Evolutionary conservation across 1,140 invertebrate species (phyloP).

Genomic region (Euborellia annulipes): DNA sequence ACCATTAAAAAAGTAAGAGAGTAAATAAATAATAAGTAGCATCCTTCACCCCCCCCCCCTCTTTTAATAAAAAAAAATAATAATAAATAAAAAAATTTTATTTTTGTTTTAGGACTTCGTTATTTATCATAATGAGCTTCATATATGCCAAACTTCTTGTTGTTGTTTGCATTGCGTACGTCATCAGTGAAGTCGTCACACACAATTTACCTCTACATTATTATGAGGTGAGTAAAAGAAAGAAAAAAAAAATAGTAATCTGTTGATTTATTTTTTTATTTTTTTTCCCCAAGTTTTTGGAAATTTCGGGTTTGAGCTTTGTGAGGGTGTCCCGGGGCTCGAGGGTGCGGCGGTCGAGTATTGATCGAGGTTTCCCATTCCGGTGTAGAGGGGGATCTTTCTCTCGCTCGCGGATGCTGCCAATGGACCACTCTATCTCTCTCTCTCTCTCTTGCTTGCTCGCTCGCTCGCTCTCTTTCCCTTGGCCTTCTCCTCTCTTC

Average conservation of each 20-base stretch:
- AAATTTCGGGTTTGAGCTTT: conserved; percentile 21
- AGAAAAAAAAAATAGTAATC: too few species aligned
- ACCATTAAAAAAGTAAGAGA: conserved; percentile 56
- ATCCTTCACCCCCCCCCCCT: neutral
- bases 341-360: too few species aligned
- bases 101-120: conserved; percentile 62
- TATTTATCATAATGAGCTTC: conserved; percentile 88
- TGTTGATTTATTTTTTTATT: neutral
- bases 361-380: too few species aligned
- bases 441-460: too few species aligned
- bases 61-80: neutral
- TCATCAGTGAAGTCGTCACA: conserved; percentile 83
- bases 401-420: too few species aligned
- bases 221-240: conserved; percentile 46
- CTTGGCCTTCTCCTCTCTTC: conserved; percentile 2
- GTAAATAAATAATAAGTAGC: neutral
- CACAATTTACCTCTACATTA: conserved; percentile 76
- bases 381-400: too few species aligned
- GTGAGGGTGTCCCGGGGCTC: too few species aligned
- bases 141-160: conserved; percentile 84
- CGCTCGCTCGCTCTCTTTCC: too few species aligned
- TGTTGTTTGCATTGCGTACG: conserved; percentile 79
- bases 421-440: too few species aligned
- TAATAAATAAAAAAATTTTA: conserved; percentile 10
- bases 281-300: conserved; percentile 28